A percentile compares a stretch with the other conserved stretches of the same genome.
Evolutionary conservation across 92 coral and sea anemone species (phyloP).

Genomic region (Nematostella vectensis): DNA sequence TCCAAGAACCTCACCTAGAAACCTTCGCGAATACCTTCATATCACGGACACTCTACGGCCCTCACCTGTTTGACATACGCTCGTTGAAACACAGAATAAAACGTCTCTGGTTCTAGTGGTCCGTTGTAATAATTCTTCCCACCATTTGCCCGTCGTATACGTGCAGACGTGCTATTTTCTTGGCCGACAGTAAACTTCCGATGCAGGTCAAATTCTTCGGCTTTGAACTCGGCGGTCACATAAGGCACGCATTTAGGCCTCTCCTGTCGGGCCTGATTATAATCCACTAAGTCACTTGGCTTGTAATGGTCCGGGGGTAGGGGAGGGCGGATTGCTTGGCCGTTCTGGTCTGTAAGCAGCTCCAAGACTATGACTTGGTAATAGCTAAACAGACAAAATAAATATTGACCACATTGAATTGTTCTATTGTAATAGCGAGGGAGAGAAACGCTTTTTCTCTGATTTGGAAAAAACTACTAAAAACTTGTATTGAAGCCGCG

Average conservation of each 20-base stretch:
- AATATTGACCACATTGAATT: no score
- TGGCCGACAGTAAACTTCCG: slow-evolving; percentile 47
- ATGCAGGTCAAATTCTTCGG: slow-evolving; percentile 29
- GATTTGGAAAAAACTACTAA: no score
- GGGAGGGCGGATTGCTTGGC: slow-evolving; percentile 20
- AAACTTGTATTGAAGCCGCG: no score
- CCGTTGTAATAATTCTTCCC: slow-evolving; percentile 50
- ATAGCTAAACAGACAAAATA: slow-evolving; percentile 20
- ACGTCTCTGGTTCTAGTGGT: slow-evolving; percentile 52
- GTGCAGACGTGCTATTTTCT: slow-evolving; percentile 18
- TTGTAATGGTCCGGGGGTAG: slow-evolving; percentile 25
- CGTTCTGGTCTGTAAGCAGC: slow-evolving; percentile 30
- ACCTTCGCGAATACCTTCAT: no score
- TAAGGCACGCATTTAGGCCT: slow-evolving; percentile 47
- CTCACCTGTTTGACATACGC: slow-evolving; percentile 64
- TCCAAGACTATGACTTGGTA: slow-evolving; percentile 56
- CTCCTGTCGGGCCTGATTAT: slow-evolving; percentile 38
- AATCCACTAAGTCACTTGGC: slow-evolving; percentile 33
- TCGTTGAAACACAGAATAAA: slow-evolving; percentile 61
- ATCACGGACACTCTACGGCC: no score
- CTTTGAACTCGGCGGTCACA: slow-evolving; percentile 57
- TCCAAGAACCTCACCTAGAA: no score
- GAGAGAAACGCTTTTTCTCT: no score
- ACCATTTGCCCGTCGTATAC: slow-evolving; percentile 15
- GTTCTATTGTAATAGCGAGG: no score